Percentiles rank a stretch among this genome's conserved stretches.
Conservation (phyloP, 2,113 vertebrate genomes). For the Bothrops jararaca region DNA sequence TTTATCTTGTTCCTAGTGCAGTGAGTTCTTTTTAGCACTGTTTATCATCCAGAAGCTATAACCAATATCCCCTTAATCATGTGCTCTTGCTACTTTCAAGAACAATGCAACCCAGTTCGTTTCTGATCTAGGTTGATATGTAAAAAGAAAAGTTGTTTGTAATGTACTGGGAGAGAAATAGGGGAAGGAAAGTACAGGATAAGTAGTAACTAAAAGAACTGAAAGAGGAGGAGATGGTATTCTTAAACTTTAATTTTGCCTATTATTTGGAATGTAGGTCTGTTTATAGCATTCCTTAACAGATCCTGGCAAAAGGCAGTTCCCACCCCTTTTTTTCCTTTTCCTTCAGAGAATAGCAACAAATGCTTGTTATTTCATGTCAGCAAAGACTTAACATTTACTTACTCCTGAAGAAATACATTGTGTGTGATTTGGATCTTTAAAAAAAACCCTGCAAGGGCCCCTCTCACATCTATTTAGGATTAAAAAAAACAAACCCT, state of each 20-base stretch:
- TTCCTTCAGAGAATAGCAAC: neutral
- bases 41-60: neutral
- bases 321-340: neutral
- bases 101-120: neutral
- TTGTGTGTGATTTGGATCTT: neutral
- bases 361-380: neutral
- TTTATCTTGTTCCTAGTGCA: neutral
- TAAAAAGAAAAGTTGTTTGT: neutral
- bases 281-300: neutral
- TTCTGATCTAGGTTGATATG: neutral
- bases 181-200: neutral
- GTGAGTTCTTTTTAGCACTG: neutral
- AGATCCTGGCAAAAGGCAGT: neutral
- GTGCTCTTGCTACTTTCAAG: neutral
- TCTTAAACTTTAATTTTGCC: neutral
- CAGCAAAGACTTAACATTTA: neutral
- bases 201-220: too few species aligned
- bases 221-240: neutral
- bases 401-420: neutral
- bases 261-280: neutral
- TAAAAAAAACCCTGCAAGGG: neutral
- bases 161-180: neutral
- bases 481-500: neutral
- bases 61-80: neutral
- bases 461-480: neutral